These are phyloP conservation scores for Whitmania pigra DNA, from an alignment of 1,140 invertebrate genomes.

Conservation along the genomic window DNA sequence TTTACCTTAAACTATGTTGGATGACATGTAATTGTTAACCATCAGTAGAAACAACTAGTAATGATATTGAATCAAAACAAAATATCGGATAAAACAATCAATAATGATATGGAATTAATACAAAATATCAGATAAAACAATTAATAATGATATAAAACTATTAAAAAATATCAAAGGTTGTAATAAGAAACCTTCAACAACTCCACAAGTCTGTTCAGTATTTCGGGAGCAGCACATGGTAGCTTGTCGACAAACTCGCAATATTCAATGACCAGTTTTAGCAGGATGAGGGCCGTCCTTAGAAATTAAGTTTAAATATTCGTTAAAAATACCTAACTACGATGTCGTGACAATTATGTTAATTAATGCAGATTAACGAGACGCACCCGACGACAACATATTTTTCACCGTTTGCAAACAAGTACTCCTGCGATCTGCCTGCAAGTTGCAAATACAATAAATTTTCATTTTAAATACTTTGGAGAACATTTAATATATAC, in stretches of 20 bases:
- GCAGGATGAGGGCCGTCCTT: conserved; percentile 57
- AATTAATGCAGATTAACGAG: conserved; percentile 13
- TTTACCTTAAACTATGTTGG: too few species aligned
- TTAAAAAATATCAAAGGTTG: not conserved
- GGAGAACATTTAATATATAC: not conserved
- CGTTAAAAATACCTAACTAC: not conserved
- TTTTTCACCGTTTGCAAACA: conserved; percentile 64
- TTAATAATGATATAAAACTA: too few species aligned
- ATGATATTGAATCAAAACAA: too few species aligned
- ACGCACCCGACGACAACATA: conserved; percentile 65
- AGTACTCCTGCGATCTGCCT: conserved; percentile 40
- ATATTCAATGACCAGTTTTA: conserved; percentile 79
- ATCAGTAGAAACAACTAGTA: too few species aligned
- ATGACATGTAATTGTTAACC: too few species aligned
- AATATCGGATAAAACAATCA: too few species aligned
- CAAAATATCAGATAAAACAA: too few species aligned
- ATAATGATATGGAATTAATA: too few species aligned
- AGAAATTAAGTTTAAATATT: conserved; percentile 21
- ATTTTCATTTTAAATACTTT: not conserved
- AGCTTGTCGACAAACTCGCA: conserved; percentile 60
- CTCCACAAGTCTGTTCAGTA: conserved; percentile 72
- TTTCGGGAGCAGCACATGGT: conserved; percentile 52
- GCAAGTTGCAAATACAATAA: conserved; percentile 19
- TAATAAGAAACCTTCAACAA: conserved; percentile 49
- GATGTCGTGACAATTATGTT: conserved; percentile 7